Percentiles rank a stretch among this genome's conserved stretches.
Evolutionary conservation across 1,140 invertebrate genomes (phyloP).

Genomic region (Goniozus legneri): DNA sequence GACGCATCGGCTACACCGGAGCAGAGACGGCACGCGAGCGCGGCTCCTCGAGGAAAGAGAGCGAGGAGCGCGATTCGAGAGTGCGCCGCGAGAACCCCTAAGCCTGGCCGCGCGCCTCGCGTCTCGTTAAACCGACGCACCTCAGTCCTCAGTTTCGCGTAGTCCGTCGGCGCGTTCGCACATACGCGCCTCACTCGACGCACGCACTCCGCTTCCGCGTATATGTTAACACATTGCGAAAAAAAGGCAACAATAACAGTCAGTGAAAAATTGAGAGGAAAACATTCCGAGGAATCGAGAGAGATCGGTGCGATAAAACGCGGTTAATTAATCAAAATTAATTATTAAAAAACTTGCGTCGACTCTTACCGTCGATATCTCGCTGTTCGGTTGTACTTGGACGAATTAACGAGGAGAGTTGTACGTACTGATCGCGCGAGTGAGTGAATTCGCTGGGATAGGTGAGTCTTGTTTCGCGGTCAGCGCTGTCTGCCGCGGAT

Average conservation of each 20-base stretch:
- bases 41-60: not conserved
- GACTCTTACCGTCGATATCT: not conserved
- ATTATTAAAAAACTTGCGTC: not conserved
- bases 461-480: no score
- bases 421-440: no score
- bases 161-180: slow-evolving; percentile 29
- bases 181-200: not conserved
- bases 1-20: not conserved
- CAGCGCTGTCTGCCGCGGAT: not conserved
- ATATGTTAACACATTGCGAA: not conserved
- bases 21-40: not conserved
- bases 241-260: not conserved
- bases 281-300: no score
- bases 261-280: not conserved
- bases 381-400: no score
- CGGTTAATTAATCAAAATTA: no score
- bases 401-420: no score
- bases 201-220: not conserved
- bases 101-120: no score
- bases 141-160: slow-evolving; percentile 28
- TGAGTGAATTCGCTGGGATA: no score
- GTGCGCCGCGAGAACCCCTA: not conserved
- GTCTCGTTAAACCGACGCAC: slow-evolving; percentile 24
- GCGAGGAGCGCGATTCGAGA: not conserved
- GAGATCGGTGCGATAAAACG: no score